Evolutionary conservation across 2,113 vertebrate species (phyloP).

Genomic region (Indicator indicator): DNA sequence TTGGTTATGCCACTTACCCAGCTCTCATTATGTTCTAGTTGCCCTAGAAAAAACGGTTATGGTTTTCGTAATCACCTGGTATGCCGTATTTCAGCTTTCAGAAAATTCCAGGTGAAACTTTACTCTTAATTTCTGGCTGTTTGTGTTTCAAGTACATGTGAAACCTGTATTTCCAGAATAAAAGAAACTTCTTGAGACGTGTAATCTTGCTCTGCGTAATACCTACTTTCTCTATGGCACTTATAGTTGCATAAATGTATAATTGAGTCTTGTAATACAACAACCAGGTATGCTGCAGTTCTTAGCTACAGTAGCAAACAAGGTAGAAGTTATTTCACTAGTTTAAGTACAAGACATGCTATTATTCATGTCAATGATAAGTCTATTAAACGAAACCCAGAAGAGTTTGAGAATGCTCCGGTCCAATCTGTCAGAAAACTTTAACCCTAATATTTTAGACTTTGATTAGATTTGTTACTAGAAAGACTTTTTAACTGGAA

Average conservation of each 20-base stretch:
- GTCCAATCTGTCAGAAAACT: not conserved
- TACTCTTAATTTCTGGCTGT: not conserved
- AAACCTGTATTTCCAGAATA: conserved; percentile 47
- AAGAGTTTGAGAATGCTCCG: not conserved
- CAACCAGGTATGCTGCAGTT: not conserved
- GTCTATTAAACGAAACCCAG: not conserved
- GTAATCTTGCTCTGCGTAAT: not conserved
- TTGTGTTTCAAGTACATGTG: not conserved
- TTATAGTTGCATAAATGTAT: not conserved
- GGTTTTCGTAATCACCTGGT: not conserved
- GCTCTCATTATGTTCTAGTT: not conserved
- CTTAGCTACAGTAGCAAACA: not conserved
- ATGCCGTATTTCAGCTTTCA: not conserved
- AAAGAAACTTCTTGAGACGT: not conserved
- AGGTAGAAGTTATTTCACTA: not conserved
- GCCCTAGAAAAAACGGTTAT: not conserved
- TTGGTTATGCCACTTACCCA: not conserved
- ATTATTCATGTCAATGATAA: not conserved
- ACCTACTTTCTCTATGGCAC: not conserved
- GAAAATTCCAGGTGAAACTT: not conserved
- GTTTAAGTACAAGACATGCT: not conserved
- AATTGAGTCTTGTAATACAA: not conserved
- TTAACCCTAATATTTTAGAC: not conserved
- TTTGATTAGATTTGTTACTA: not conserved
- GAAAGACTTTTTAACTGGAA: not conserved